A percentile compares a stretch with the other conserved stretches of the same genome.
phyloP scores from a whole-genome alignment of 2,797 vertebrate species.

The Arrhamphus sclerolepis region DNA sequence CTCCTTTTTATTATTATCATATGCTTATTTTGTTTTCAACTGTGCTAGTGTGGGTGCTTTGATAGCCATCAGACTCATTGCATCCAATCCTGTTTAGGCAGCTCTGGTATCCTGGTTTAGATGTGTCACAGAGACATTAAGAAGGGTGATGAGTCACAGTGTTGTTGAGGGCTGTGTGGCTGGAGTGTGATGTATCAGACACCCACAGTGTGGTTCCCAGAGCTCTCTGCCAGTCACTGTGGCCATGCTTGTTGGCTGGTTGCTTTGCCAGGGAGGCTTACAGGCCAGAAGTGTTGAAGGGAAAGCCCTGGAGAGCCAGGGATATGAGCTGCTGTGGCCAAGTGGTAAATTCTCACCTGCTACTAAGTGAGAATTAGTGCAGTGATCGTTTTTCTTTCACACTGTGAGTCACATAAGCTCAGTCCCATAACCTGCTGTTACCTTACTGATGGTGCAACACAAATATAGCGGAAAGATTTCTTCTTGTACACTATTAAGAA shows the following conservation, averaged over 20 bases:
- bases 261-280: slow-evolving; percentile 68
- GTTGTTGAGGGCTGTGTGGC: slow-evolving; percentile 72
- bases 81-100: slow-evolving; percentile 53
- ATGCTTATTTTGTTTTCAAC: slow-evolving; percentile 16
- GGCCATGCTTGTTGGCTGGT: slow-evolving; percentile 66
- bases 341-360: slow-evolving; percentile 79
- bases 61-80: slow-evolving; percentile 37
- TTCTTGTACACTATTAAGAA: slow-evolving; percentile 50
- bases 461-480: slow-evolving; percentile 61
- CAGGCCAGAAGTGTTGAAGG: slow-evolving; percentile 76
- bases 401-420: slow-evolving; percentile 73
- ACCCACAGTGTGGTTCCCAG: slow-evolving; percentile 75
- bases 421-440: slow-evolving; percentile 68
- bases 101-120: slow-evolving; percentile 61
- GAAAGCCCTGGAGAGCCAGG: slow-evolving; percentile 66
- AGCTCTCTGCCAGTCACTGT: slow-evolving; percentile 75
- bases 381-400: slow-evolving; percentile 74
- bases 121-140: slow-evolving; percentile 73
- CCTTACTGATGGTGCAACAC: slow-evolving; percentile 54
- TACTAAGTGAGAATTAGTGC: slow-evolving; percentile 78
- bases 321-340: slow-evolving; percentile 74
- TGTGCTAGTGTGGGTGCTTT: slow-evolving; percentile 31
- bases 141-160: slow-evolving; percentile 74
- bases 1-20: slow-evolving; percentile 22
- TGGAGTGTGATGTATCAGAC: slow-evolving; percentile 72